These are phyloP conservation scores for Masticophis lateralis DNA, from an alignment of 2,797 vertebrate species.

Conservation along the genomic window DNA sequence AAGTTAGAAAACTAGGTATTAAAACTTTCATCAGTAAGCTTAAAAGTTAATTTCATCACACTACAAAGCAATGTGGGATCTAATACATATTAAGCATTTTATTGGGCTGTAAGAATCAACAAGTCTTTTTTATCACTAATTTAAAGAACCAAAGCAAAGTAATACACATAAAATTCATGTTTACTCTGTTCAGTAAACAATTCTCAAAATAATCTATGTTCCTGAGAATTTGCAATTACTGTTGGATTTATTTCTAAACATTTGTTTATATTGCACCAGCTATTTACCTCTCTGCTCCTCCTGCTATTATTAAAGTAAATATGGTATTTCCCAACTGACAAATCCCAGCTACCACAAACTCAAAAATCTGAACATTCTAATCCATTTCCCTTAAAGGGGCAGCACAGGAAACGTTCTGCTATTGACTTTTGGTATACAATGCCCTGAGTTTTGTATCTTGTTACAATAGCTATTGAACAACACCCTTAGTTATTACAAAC, in stretches of 20 bases:
- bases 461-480: not conserved
- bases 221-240: not conserved
- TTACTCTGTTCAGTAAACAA: not conserved
- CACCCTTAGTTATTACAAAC: not conserved
- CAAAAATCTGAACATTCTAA: conserved; percentile 21
- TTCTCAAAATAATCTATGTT: not conserved
- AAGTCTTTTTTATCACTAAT: not conserved
- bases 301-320: not conserved
- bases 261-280: not conserved
- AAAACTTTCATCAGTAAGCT: not conserved
- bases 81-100: not conserved
- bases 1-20: not conserved
- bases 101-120: not conserved
- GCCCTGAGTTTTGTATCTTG: not conserved
- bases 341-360: conserved; percentile 8
- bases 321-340: not conserved
- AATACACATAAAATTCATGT: not conserved
- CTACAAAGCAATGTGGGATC: not conserved
- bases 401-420: not conserved
- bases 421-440: not conserved
- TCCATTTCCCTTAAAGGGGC: not conserved
- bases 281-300: not conserved
- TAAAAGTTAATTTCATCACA: not conserved
- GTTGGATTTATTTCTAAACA: not conserved
- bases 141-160: conserved; percentile 9